phyloP scores from a whole-genome alignment of 2,113 vertebrate genomes.

The Puntigrus tetrazona region DNA sequence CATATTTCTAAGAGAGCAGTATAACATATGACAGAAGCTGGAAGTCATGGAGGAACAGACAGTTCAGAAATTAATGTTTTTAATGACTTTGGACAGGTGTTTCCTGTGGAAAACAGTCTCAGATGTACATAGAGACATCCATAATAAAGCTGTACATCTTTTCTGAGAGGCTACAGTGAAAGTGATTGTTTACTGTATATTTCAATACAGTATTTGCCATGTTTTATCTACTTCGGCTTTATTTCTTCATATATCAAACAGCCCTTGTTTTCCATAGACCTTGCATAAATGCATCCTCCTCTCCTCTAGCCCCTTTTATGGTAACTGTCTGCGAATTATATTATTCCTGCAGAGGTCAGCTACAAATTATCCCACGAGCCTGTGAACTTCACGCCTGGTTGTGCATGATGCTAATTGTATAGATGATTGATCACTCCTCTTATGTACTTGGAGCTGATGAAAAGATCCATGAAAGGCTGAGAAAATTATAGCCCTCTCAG shows the following conservation, averaged over 20 bases:
- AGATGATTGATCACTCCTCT: conserved; percentile 71
- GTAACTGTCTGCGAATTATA: conserved; percentile 41
- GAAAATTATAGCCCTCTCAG: conserved; percentile 56
- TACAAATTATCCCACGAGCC: conserved; percentile 22
- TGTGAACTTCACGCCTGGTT: conserved; percentile 33
- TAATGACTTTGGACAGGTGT: neutral
- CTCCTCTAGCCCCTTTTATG: conserved; percentile 29
- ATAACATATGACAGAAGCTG: neutral
- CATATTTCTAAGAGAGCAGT: neutral
- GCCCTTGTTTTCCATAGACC: neutral
- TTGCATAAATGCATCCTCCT: neutral
- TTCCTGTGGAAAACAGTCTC: conserved; percentile 15
- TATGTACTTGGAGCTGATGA: conserved; percentile 70
- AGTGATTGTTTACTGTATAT: neutral
- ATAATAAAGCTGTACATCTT: neutral
- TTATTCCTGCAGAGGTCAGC: conserved; percentile 39
- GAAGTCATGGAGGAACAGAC: neutral
- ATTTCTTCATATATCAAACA: neutral
- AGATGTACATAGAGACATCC: neutral
- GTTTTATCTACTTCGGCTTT: neutral
- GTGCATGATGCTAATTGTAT: conserved; percentile 64
- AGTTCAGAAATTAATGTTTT: neutral
- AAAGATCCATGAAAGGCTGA: conserved; percentile 60
- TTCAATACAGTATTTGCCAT: neutral
- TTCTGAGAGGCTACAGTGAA: neutral